Evolutionary conservation across 2,888 invertebrate species (phyloP).

Genomic region (Orgyia antiqua): DNA sequence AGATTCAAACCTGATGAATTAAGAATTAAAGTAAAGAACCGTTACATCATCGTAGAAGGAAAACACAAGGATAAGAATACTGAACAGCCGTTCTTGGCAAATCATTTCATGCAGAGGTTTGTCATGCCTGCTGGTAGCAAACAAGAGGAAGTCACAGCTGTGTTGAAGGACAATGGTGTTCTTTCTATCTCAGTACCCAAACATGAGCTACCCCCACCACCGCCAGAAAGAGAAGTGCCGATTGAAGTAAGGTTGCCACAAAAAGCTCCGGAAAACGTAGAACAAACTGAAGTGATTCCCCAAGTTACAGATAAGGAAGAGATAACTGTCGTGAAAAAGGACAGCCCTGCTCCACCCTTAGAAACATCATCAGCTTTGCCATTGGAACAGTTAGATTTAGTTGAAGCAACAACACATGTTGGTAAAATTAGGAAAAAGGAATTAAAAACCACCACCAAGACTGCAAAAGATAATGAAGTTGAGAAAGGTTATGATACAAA

Average conservation of each 20-base stretch:
- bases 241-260: constrained; percentile 47
- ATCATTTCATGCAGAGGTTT: constrained; percentile 64
- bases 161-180: constrained; percentile 52
- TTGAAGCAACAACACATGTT: constrained; percentile 58
- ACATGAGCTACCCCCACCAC: constrained; percentile 61
- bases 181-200: constrained; percentile 56
- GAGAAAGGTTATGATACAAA: constrained; percentile 55
- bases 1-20: constrained; percentile 61
- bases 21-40: constrained; percentile 61
- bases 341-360: constrained; percentile 9
- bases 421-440: constrained; percentile 73
- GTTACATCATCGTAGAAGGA: constrained; percentile 59
- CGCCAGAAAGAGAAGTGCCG: constrained; percentile 57
- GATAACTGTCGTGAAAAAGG: constrained; percentile 19
- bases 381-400: constrained; percentile 44
- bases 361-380: constrained; percentile 31
- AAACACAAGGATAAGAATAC: constrained; percentile 51
- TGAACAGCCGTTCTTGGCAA: constrained; percentile 46
- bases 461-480: constrained; percentile 63
- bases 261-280: constrained; percentile 29
- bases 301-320: constrained; percentile 20
- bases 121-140: constrained; percentile 56
- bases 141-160: constrained; percentile 61
- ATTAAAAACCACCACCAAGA: constrained; percentile 53
- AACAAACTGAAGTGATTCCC: constrained; percentile 17